Conservation (phyloP, 2,113 vertebrate species). For the Eulemur rufifrons region DNA sequence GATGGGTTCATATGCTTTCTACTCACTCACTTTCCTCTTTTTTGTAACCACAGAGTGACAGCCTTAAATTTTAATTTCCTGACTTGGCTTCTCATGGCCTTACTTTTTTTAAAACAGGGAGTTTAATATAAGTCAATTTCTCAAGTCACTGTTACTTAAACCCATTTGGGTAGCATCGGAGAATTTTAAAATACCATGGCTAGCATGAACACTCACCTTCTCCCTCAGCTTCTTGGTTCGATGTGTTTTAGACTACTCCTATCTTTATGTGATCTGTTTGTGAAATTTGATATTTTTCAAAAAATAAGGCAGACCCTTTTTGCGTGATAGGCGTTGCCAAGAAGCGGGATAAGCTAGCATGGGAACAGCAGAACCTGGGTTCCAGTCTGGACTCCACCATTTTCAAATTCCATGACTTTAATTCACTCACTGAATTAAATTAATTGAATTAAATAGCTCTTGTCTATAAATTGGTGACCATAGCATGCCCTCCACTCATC, state of each 20-base stretch:
- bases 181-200: constrained; percentile 14
- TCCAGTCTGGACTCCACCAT: background rate
- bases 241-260: constrained; percentile 26
- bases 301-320: background rate
- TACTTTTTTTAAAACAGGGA: constrained; percentile 77
- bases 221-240: background rate
- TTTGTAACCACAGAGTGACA: constrained; percentile 86
- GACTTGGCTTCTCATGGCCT: constrained; percentile 80
- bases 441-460: background rate
- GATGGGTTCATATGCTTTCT: constrained; percentile 77
- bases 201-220: constrained; percentile 31
- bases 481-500: background rate
- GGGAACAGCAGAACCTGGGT: background rate
- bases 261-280: constrained; percentile 1
- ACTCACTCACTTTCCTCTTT: constrained; percentile 84
- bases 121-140: constrained; percentile 78
- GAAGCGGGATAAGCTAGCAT: background rate
- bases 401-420: constrained; percentile 5
- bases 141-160: constrained; percentile 60
- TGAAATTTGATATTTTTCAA: background rate
- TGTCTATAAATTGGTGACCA: background rate
- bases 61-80: constrained; percentile 86
- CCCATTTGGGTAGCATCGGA: constrained; percentile 6
- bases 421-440: background rate
- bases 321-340: background rate